Evolutionary conservation across 2,797 vertebrate genomes (phyloP).

Genomic region (Acridotheres tristis): DNA sequence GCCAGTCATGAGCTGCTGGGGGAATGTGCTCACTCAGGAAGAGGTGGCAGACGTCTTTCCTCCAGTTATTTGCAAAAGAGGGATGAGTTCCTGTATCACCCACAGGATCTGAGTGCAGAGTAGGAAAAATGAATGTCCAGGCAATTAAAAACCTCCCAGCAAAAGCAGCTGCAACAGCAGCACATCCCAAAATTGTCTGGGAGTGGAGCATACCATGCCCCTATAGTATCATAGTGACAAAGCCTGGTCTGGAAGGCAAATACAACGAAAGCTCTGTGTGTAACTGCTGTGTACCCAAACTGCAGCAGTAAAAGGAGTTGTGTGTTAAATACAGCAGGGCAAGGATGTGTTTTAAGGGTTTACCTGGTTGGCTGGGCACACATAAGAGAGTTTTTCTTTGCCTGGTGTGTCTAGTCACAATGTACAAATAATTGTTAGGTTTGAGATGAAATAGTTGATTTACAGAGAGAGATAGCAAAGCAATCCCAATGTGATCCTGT

Average conservation of each 20-base stretch:
- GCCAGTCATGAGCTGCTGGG: neutral
- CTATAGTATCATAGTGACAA: fast-evolving
- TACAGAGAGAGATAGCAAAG: neutral
- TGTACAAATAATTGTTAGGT: neutral
- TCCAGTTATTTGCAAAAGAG: neutral
- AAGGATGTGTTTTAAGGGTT: neutral
- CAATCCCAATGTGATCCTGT: fast-evolving
- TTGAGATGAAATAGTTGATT: neutral
- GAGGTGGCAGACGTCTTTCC: neutral
- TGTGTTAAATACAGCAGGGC: neutral
- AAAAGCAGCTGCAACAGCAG: neutral
- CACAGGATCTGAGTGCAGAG: neutral
- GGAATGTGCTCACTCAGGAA: neutral
- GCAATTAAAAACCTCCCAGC: neutral
- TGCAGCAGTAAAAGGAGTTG: neutral
- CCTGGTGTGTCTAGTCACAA: neutral
- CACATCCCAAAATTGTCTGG: neutral
- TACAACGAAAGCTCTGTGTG: neutral
- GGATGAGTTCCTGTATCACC: neutral
- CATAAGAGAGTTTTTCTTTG: neutral
- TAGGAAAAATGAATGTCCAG: neutral
- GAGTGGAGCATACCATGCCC: fast-evolving
- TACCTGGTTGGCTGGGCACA: neutral
- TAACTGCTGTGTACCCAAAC: neutral
- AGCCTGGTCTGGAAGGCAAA: neutral